phyloP scores from a whole-genome alignment of 53 echinoderm and acorn worm species.

The Paracentrotus lividus region DNA sequence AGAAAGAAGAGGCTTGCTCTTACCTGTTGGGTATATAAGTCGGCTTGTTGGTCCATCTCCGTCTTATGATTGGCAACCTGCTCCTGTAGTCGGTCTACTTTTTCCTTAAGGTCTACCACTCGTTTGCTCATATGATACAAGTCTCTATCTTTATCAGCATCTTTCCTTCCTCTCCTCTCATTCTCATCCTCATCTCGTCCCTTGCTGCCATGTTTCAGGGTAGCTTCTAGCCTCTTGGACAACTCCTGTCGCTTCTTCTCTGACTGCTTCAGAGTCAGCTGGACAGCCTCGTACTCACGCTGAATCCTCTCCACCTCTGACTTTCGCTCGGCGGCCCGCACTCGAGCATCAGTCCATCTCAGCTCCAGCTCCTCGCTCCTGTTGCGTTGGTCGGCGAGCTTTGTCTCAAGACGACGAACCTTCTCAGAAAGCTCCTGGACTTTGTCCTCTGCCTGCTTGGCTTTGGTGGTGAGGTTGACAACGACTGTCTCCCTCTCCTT shows the following conservation, averaged over 20 bases:
- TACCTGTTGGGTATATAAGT: constrained; percentile 64
- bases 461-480: constrained; percentile 7
- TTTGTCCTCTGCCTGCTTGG: constrained; percentile 13
- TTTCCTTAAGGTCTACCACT: constrained; percentile 59
- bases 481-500: constrained; percentile 57
- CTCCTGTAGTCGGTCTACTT: constrained; percentile 6
- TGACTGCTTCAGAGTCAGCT: constrained; percentile 43
- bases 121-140: constrained; percentile 68
- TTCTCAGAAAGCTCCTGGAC: not conserved
- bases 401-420: not conserved
- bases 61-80: not conserved
- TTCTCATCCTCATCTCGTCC: not conserved
- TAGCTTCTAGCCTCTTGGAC: not conserved
- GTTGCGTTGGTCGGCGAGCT: constrained; percentile 13
- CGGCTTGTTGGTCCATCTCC: constrained; percentile 57
- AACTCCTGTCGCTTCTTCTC: constrained; percentile 52
- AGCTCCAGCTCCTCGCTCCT: constrained; percentile 63
- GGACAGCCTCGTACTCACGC: constrained; percentile 9
- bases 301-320: constrained; percentile 55
- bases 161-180: constrained; percentile 1
- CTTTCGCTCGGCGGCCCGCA: constrained; percentile 65
- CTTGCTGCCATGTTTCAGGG: constrained; percentile 34
- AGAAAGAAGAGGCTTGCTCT: no score
- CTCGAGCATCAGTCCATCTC: constrained; percentile 62
- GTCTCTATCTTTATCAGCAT: constrained; percentile 52